Evolutionary conservation across 1,140 invertebrate species (phyloP).

Genomic region (Lepidurus packardi): DNA sequence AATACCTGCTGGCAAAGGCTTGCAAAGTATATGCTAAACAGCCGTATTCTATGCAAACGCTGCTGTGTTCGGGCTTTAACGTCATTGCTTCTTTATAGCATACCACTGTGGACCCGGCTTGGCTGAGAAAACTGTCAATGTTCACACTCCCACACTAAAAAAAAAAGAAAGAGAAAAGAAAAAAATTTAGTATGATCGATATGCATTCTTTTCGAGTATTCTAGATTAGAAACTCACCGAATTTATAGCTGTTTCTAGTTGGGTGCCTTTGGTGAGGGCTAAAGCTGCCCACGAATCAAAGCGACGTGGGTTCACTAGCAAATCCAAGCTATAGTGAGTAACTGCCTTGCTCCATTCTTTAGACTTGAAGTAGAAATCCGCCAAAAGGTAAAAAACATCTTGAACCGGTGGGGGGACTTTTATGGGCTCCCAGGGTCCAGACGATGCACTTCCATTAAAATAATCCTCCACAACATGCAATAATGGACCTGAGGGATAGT

Average conservation of each 20-base stretch:
- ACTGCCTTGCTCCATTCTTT: constrained; percentile 66
- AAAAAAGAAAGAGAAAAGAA: constrained; percentile 20
- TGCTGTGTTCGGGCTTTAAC: constrained; percentile 61
- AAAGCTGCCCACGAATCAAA: constrained; percentile 89
- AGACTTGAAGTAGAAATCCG: constrained; percentile 88
- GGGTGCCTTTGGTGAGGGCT: constrained; percentile 67
- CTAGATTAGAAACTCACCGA: constrained; percentile 45
- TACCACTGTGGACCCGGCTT: constrained; percentile 60
- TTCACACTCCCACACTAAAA: constrained; percentile 50
- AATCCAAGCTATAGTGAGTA: constrained; percentile 74
- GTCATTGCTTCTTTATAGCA: constrained; percentile 73
- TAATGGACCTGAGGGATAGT: not conserved
- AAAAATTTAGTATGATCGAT: not conserved
- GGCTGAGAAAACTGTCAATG: constrained; percentile 63
- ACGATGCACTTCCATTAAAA: not conserved
- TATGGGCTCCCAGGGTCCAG: not conserved
- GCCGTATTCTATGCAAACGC: constrained; percentile 83
- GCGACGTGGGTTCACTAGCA: constrained; percentile 67
- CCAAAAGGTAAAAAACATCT: constrained; percentile 80
- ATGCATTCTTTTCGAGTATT: not conserved
- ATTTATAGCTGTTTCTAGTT: constrained; percentile 75
- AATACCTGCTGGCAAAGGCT: constrained; percentile 73
- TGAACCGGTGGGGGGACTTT: constrained; percentile 46
- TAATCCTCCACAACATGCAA: constrained; percentile 20
- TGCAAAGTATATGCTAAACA: constrained; percentile 78